phyloP scores from a whole-genome alignment of 2,113 vertebrate genomes.

The Myrmecobius fasciatus region DNA sequence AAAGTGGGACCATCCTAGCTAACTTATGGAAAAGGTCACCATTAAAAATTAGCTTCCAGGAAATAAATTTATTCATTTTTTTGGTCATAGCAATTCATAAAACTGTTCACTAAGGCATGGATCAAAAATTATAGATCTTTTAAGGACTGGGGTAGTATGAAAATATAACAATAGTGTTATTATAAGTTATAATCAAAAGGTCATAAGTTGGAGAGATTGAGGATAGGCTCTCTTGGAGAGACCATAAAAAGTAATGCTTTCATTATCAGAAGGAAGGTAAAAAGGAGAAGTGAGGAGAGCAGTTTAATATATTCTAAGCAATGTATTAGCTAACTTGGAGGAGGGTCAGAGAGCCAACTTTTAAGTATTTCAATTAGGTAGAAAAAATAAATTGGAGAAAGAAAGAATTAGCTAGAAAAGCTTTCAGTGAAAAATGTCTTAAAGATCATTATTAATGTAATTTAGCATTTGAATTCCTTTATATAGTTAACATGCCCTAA shows the following conservation, averaged over 20 bases:
- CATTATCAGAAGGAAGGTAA: not conserved
- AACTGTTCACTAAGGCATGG: not conserved
- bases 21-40: not conserved
- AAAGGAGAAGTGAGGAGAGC: not conserved
- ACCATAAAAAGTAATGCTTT: not conserved
- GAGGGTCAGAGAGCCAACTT: not conserved
- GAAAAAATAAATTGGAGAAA: not conserved
- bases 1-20: not conserved
- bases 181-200: not conserved
- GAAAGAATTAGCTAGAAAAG: not conserved
- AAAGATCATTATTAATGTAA: conserved; percentile 7
- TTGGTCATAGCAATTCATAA: not conserved
- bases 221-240: not conserved
- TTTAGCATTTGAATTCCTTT: not conserved
- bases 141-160: not conserved
- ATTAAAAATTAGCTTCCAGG: not conserved
- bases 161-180: not conserved
- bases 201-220: not conserved
- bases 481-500: not conserved
- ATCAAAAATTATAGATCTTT: not conserved
- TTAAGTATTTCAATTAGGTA: not conserved
- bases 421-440: not conserved
- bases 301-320: not conserved
- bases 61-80: not conserved
- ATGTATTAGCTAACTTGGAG: not conserved